Conservation (phyloP, 2,113 vertebrate genomes). For the Hemiprocne comata region DNA sequence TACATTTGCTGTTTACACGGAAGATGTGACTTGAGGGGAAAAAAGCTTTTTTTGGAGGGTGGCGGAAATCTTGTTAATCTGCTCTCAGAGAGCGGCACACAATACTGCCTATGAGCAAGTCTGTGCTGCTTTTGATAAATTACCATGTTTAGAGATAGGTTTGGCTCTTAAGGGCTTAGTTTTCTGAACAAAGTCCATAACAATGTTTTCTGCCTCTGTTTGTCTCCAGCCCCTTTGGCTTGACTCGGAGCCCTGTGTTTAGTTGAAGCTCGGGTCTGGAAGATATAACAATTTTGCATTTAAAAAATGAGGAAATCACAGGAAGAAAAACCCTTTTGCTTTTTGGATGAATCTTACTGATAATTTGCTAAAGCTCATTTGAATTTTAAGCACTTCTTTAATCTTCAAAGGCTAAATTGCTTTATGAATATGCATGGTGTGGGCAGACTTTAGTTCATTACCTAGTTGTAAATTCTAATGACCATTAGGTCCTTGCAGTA, state of each 20-base stretch:
- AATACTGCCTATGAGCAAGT: slow-evolving; percentile 79
- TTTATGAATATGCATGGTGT: slow-evolving; percentile 99
- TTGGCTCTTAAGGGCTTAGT: slow-evolving; percentile 83
- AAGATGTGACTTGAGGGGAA: slow-evolving; percentile 76
- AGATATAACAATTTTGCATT: slow-evolving; percentile 88
- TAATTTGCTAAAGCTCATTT: slow-evolving; percentile 99
- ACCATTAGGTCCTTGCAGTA: slow-evolving; percentile 99
- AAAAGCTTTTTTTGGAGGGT: slow-evolving; percentile 73
- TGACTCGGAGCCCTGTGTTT: slow-evolving; percentile 81
- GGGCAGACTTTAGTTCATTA: slow-evolving; percentile 99
- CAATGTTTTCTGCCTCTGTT: slow-evolving; percentile 83
- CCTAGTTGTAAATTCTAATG: slow-evolving; percentile 99
- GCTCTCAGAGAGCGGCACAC: slow-evolving; percentile 73
- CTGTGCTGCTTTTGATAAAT: slow-evolving; percentile 86
- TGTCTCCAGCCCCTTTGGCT: slow-evolving; percentile 82
- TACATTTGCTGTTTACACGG: slow-evolving; percentile 78
- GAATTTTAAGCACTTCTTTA: slow-evolving; percentile 99
- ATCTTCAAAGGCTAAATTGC: slow-evolving; percentile 99
- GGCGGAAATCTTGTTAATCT: slow-evolving; percentile 79
- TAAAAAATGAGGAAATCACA: slow-evolving; percentile 85
- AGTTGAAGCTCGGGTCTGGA: slow-evolving; percentile 79
- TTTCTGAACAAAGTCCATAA: slow-evolving; percentile 83
- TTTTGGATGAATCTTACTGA: slow-evolving; percentile 97
- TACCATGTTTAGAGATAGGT: slow-evolving; percentile 84
- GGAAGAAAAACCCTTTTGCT: slow-evolving; percentile 88